Evolutionary conservation across 2,888 invertebrate genomes (phyloP), one percentile per base, ranked within the genome.

Genomic region (Rotaria sp.): DNA sequence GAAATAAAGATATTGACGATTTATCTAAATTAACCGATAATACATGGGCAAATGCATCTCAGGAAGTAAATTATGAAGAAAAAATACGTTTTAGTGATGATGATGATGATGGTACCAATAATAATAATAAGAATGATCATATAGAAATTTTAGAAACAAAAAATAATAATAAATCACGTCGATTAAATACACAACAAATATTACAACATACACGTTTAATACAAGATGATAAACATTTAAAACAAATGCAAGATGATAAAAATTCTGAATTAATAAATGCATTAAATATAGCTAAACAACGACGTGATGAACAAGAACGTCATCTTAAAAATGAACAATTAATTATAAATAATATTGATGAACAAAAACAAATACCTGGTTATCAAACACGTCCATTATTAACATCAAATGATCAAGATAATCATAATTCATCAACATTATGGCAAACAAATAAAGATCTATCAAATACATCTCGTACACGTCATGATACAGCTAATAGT

Each of bases 311-410:
- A 80, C 80, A 41, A 45, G 45, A 45, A n/a, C 80, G 45, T 45
- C 11, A 80, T 80, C 45, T 80, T 5, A 18, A 24, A 45, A 11
- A 80, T 45, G 41, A 80, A 45, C 80, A 80, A 45, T n/a, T n/a
- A 11, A 45, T 26, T 8, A 38, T 45, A 80, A 45, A 80, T 80
- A 45, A n/a, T 41, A 15, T n/a, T 41, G n/a, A 45, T 21, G 15
- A 38, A 38, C 35, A 45, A 38, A 75, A 80, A 45, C 80, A 80
- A 13, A 80, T 80, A 45, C 80, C 80, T 7, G 80, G 80, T 11
- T 80, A 80, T 80, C 80, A 80, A 80, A 80, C 80, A 45, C 80
- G 80, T 13, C 80, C 80, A 80, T 80, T 80, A 45, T n/a, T 45
- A 80, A n/a, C 15, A 45, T 41, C 80, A n/a, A 80, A 41, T 45